Conservation (phyloP, 2,888 invertebrate genomes). For the Sarcophaga rosellei region DNA sequence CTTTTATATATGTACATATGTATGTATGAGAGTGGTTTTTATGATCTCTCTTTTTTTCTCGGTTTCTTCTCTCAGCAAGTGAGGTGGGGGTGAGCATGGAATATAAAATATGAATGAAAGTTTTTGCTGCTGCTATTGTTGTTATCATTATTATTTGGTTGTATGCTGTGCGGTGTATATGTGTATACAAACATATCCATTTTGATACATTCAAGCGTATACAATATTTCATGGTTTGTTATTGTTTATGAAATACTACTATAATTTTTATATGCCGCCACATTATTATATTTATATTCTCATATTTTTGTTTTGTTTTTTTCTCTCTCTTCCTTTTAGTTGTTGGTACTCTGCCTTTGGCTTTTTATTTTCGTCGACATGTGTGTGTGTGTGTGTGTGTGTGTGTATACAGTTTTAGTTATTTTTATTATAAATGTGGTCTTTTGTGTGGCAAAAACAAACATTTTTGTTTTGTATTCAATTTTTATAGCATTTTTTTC, state of each 20-base stretch:
- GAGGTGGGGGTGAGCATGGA: neutral
- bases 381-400: no score
- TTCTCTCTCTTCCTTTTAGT: neutral
- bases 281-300: conserved; percentile 56
- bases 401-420: neutral
- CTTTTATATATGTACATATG: conserved; percentile 7
- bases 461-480: conserved; percentile 52
- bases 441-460: conserved; percentile 55
- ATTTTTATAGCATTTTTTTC: conserved; percentile 62
- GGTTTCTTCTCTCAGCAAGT: conserved; percentile 18
- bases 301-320: neutral
- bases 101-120: conserved; percentile 1
- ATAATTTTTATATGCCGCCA: conserved; percentile 69
- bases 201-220: conserved; percentile 17
- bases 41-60: conserved; percentile 54
- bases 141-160: conserved; percentile 29
- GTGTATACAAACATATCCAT: neutral
- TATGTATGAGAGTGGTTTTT: conserved; percentile 56
- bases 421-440: conserved; percentile 53
- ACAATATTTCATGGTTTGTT: conserved; percentile 58
- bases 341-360: neutral
- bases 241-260: conserved; percentile 67
- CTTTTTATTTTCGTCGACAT: no score
- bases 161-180: neutral
- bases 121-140: neutral